Evolutionary conservation across 2,797 vertebrate species (phyloP).

Genomic region (Mormyrops boulengeri): DNA sequence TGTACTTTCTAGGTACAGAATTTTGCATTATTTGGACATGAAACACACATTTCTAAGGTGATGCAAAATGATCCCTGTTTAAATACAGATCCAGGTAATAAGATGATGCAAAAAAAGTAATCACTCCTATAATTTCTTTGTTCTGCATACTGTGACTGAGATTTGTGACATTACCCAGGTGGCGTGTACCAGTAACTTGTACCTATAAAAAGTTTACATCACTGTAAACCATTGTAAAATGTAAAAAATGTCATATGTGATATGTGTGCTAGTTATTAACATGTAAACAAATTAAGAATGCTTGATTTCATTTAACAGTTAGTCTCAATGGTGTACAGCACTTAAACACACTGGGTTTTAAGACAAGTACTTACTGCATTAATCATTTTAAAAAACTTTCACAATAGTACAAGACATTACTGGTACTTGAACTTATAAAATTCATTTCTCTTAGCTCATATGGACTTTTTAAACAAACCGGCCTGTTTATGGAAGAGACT

Average conservation of each 20-base stretch:
- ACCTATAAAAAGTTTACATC: background rate
- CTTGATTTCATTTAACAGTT: background rate
- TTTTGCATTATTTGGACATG: background rate
- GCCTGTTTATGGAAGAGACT: background rate
- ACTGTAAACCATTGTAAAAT: background rate
- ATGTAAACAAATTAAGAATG: background rate
- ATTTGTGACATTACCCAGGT: background rate
- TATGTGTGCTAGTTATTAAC: background rate
- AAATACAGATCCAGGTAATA: background rate
- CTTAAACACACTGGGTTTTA: background rate
- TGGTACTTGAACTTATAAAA: background rate
- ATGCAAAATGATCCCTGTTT: background rate
- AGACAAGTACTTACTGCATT: background rate
- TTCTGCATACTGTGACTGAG: background rate
- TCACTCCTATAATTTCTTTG: background rate
- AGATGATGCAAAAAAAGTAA: background rate
- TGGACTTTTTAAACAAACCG: background rate
- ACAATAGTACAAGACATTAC: background rate
- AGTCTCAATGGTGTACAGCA: background rate
- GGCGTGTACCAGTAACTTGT: background rate
- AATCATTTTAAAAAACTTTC: background rate
- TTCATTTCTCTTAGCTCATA: background rate
- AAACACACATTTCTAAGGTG: background rate
- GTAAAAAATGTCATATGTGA: background rate
- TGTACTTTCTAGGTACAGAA: background rate